Percentiles rank a stretch among this genome's conserved stretches.
phyloP scores from a whole-genome alignment of 2,797 vertebrate genomes.

The Glossophaga mutica region DNA sequence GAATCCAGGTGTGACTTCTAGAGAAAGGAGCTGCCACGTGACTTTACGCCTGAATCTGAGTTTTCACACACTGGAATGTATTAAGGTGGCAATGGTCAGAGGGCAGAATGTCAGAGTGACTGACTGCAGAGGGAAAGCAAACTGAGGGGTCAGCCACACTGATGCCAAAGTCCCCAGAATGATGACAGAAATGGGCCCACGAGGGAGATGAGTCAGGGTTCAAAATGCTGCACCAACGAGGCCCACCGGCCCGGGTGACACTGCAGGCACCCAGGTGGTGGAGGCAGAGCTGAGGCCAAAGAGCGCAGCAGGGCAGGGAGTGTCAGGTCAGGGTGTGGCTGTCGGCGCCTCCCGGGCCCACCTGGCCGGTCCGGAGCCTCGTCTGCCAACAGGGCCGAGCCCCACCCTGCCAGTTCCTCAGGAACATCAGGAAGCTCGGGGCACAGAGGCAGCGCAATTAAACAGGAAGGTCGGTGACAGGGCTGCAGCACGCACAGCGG shows the following conservation, averaged over 20 bases:
- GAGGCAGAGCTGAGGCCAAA: neutral
- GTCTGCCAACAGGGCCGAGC: neutral
- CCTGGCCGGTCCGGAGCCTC: neutral
- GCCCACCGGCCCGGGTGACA: neutral
- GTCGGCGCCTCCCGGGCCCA: neutral
- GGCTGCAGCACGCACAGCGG: neutral
- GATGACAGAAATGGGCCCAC: neutral
- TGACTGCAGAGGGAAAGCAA: neutral
- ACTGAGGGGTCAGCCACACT: too few relatives aligned
- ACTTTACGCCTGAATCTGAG: neutral
- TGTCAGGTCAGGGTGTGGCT: fast-evolving
- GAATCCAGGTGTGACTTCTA: neutral
- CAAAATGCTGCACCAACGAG: fast-evolving
- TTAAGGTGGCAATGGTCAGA: neutral
- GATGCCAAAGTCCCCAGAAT: fast-evolving
- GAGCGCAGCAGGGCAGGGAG: fast-evolving
- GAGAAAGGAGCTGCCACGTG: neutral
- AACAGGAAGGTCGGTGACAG: neutral
- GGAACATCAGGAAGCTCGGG: neutral
- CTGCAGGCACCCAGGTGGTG: too few relatives aligned
- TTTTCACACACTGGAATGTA: neutral
- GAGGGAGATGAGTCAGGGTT: neutral
- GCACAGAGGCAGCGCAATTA: neutral
- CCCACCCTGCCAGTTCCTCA: neutral
- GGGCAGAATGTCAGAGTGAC: neutral